phyloP scores from a whole-genome alignment of 2,113 vertebrate species.

The Microcebus ravelobensis region DNA sequence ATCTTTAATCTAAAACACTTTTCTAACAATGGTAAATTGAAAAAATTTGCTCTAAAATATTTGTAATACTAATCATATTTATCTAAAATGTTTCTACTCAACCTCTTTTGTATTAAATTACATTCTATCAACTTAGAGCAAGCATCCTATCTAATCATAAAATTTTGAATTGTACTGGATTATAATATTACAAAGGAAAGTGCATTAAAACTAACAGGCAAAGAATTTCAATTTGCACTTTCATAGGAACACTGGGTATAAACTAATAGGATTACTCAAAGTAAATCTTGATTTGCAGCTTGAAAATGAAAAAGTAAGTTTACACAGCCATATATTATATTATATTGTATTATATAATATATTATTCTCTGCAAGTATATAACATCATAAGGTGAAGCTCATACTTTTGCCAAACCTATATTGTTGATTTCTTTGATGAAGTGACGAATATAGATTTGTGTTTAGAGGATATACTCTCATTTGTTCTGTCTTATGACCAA shows the following conservation, averaged over 20 bases:
- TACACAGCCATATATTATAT: background rate
- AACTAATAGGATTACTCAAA: background rate
- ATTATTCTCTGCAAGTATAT: background rate
- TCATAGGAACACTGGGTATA: background rate
- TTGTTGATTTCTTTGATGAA: background rate
- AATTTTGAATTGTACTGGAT: constrained; percentile 4
- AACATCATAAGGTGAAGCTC: background rate
- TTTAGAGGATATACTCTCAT: background rate
- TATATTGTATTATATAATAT: too few relatives aligned
- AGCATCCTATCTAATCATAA: background rate
- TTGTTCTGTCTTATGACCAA: background rate
- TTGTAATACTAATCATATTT: constrained; percentile 19
- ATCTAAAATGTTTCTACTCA: constrained; percentile 40
- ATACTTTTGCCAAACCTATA: background rate
- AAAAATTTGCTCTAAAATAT: background rate
- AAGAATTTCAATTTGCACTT: background rate
- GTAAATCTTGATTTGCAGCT: constrained; percentile 30
- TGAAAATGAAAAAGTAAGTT: constrained; percentile 9
- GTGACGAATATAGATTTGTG: background rate
- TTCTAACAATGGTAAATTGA: constrained; percentile 1
- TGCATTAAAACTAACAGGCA: background rate
- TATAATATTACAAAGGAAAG: background rate
- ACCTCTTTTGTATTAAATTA: background rate
- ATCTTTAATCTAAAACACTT: background rate
- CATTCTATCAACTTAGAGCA: background rate